Base-by-base conservation (phyloP, 2,888 invertebrate species). In the Chrysolina haemoptera region DNA sequence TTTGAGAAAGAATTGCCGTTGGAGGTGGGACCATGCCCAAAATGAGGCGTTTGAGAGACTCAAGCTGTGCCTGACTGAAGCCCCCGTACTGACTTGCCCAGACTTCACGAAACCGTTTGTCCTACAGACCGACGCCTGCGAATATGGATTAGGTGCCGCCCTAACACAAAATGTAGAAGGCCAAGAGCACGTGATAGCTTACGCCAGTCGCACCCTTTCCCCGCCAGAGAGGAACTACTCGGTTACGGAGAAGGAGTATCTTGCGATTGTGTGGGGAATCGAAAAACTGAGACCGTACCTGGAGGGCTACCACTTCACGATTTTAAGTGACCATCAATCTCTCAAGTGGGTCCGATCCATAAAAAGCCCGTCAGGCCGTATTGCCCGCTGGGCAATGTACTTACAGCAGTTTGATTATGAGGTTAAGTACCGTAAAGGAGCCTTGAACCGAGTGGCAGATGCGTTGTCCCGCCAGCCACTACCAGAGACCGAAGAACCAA, bases 261-360 rank as follows among this genome's bases (percentile, higher is more conserved):
- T 82, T 50, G 82, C 84, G 3, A 75, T 84, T 0, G 78, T 83
- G 2, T 83, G 78, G 72, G 80, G 76, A 11, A 76, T 83, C 9
- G 63, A 77, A 41, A 83, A 82, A 63, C 76, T 80, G 75, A 55
- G 75, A 66, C 59, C 53, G 9, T 71, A 71, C 14, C 62, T 71
- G 4, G 68, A 69, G 27, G 81, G 79, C 0, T 81, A 79, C 50
- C 48, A 68, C 0, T 83, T 83, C 48, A 73, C 67, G 3, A 85
- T 82, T 0, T 35, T 79, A 1, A 81, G 78, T 11, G 81, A 83
- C 55, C 81, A 83, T 62, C 79, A 80, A 48, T 74, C 73, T 14
- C 66, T 82, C 11, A 70, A 76, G 50, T 80, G 79, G 78, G 74
- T 81, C 14, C 70, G 75, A 3, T 48, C 62, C 4, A 62, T 77